Evolutionary conservation across 1,140 invertebrate species (phyloP), one percentile per base, ranked within the genome.

Genomic region (Drosophila hydei): DNA sequence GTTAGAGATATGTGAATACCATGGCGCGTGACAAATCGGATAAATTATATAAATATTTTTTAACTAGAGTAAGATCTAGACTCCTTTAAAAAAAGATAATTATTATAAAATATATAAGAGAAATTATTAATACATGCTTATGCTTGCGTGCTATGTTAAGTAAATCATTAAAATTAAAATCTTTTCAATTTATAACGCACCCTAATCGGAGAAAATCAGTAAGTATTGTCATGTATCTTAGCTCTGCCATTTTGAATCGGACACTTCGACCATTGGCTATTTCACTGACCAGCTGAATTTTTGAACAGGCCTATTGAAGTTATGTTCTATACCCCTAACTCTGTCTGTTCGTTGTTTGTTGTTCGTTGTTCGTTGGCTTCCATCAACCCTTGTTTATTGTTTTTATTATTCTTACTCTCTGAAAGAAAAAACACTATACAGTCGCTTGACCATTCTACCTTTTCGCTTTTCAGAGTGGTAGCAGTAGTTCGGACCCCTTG

Each of bases 231-330:
- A 12, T 27, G 23, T 43, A 36, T 1, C 18, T 60, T 30, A 72
- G 58, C 38, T 69, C 70, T 75, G 59, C 64, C 80, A 76, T 79
- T 85, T 70, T 79, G 63, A 55, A 50, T 33, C 27, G 23, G 30
- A 25, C 19, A 42, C 6, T 23, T 25, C 25, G 52, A 60, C 65
- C 48, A 85, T 85, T 85, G 80, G 80, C 54, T 54, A 68, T 55
- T 75, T 71, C 40, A 87, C 77, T 87, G 81, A 85, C 76, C 81
- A 84, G 76, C 80, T 77, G 76, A 85, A 84, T 27, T 0, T 3
- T 6, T 12, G 36, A 12, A 4, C 12, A 7, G 65, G 61, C 40
- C 62, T 60, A 19, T 30, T 2, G 19, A 4, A 19, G 11, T 23
- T 21, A 27, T 36, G 18, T 12, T 54, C 9, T 18, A 9, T 33